phyloP scores from a whole-genome alignment of 2,113 vertebrate species.

The Poecile atricapillus region DNA sequence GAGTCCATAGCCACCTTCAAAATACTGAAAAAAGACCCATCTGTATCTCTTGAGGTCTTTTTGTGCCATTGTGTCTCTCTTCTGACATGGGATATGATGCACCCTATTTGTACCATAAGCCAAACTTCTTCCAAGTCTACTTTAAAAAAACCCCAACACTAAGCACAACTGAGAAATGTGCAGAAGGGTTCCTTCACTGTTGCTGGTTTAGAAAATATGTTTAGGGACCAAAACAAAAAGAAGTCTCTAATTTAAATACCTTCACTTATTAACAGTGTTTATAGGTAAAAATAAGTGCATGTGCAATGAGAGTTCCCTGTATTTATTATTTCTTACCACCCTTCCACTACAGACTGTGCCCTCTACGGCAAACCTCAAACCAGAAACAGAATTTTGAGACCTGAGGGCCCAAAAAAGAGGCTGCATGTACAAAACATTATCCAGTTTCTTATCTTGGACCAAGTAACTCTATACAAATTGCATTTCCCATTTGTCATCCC shows the following conservation, averaged over 20 bases:
- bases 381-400: background rate
- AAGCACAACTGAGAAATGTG: background rate
- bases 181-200: background rate
- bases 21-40: background rate
- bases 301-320: background rate
- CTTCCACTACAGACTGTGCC: background rate
- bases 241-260: background rate
- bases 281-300: background rate
- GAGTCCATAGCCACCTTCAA: background rate
- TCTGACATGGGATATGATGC: background rate
- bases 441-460: background rate
- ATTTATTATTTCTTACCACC: background rate
- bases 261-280: background rate
- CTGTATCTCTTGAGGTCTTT: background rate
- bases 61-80: background rate
- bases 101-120: background rate
- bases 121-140: background rate
- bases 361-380: background rate
- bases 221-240: background rate
- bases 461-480: background rate
- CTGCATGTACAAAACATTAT: background rate
- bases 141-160: background rate
- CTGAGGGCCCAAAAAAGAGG: background rate
- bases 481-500: accelerated
- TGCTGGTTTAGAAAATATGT: background rate